phyloP scores from a whole-genome alignment of 2,797 vertebrate species.

The Ispidina picta region DNA sequence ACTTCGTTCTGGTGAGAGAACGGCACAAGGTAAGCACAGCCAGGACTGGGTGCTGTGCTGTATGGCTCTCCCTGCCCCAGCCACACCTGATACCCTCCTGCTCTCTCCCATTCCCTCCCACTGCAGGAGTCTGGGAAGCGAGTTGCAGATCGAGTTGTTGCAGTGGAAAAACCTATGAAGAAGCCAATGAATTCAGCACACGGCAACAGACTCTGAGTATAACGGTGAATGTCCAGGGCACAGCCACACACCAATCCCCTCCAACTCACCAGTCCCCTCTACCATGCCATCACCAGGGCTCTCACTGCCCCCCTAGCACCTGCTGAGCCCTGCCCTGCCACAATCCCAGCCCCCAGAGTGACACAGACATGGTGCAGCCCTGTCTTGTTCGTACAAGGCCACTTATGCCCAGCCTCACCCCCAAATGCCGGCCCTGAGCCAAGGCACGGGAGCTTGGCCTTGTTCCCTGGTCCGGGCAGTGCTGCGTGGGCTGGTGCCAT shows the following conservation, averaged over 20 bases:
- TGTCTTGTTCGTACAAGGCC: fast-evolving
- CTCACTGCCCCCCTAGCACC: background rate
- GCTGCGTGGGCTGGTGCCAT: fast-evolving
- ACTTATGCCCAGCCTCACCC: background rate
- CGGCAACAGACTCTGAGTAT: slow-evolving; percentile 81
- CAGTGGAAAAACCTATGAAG: slow-evolving; percentile 94
- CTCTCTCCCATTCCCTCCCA: background rate
- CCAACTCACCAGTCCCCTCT: background rate
- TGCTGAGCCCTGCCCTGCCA: background rate
- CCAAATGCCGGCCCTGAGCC: background rate
- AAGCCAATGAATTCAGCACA: slow-evolving; percentile 78
- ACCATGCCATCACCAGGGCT: fast-evolving
- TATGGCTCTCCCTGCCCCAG: background rate
- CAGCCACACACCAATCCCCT: background rate
- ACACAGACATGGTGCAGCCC: fast-evolving
- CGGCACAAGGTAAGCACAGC: slow-evolving; percentile 79
- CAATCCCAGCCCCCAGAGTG: fast-evolving
- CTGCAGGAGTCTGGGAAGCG: slow-evolving; percentile 71
- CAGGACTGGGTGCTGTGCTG: fast-evolving
- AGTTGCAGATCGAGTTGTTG: slow-evolving; percentile 77
- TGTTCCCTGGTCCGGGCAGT: background rate
- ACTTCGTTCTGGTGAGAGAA: slow-evolving; percentile 96
- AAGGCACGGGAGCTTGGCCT: background rate
- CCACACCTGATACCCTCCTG: background rate
- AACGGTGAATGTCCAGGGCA: slow-evolving; percentile 82